These are phyloP conservation scores for Noctilio leporinus DNA, from an alignment of 2,113 vertebrate genomes.

Conservation along the genomic window DNA sequence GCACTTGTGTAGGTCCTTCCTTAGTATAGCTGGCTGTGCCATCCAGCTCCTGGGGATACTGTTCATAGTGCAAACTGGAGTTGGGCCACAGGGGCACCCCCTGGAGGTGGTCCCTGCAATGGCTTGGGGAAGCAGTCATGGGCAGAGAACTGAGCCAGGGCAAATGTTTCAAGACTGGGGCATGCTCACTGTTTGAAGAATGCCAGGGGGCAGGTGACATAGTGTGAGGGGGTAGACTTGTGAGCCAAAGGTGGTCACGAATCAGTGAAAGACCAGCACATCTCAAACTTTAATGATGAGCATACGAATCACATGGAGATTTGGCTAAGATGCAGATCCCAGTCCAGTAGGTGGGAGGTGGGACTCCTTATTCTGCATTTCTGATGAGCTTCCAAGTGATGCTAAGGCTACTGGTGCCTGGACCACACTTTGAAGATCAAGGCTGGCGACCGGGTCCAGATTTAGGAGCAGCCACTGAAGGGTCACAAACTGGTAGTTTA, in stretches of 20 bases:
- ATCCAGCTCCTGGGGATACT: not conserved
- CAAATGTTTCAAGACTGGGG: not conserved
- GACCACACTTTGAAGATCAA: not conserved
- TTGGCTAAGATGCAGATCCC: not conserved
- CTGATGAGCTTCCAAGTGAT: not conserved
- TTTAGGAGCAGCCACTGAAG: not conserved
- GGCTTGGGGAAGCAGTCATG: not conserved
- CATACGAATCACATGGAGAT: too few species aligned
- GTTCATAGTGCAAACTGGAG: not conserved
- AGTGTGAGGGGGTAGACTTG: rapidly evolving
- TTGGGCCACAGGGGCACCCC: rapidly evolving
- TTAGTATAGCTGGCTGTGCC: not conserved
- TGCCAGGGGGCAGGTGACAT: not conserved
- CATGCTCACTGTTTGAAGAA: not conserved
- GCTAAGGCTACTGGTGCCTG: not conserved
- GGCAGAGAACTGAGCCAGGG: not conserved
- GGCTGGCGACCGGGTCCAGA: not conserved
- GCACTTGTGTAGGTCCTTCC: not conserved
- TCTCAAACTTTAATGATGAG: too few species aligned
- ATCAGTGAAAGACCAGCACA: too few species aligned
- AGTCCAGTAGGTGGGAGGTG: too few species aligned
- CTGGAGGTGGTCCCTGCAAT: not conserved
- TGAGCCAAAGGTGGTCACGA: not conserved
- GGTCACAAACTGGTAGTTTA: not conserved
- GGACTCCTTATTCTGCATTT: not conserved